Conservation (phyloP, 2,888 invertebrate species). For the Cephus runcator region DNA sequence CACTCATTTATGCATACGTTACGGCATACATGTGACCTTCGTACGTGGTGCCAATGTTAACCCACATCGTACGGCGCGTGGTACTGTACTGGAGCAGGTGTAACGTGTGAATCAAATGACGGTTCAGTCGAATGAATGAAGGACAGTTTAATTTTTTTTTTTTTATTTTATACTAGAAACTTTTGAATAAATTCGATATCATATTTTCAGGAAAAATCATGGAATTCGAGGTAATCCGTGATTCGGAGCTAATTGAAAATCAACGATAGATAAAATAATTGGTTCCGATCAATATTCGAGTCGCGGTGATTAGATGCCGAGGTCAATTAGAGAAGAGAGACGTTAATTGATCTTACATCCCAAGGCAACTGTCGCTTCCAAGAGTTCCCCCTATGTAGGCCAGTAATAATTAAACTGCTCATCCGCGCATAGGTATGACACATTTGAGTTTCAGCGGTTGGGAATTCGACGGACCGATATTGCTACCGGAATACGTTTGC, state of each 20-base stretch:
- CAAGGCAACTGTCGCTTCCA: neutral
- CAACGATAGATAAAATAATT: neutral
- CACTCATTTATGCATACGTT: neutral
- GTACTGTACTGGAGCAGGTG: neutral
- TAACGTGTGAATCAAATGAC: neutral
- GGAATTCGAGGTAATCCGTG: neutral
- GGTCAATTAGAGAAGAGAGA: neutral
- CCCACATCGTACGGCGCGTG: neutral
- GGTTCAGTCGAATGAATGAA: neutral
- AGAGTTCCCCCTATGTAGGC: neutral
- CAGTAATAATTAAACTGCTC: neutral
- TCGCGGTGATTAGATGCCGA: neutral
- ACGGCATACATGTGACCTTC: neutral
- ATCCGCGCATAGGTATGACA: neutral
- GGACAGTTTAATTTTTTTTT: neutral
- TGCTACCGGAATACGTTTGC: neutral
- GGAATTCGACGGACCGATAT: neutral
- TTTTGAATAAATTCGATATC: neutral
- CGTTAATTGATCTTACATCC: neutral
- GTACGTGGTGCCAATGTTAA: neutral
- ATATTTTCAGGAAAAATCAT: neutral
- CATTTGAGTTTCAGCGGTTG: neutral
- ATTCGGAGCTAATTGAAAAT: neutral
- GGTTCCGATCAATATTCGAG: neutral
- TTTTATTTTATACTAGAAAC: neutral